Base-by-base conservation (phyloP, 1,140 invertebrate genomes). In the Drosophila sechellia region DNA sequence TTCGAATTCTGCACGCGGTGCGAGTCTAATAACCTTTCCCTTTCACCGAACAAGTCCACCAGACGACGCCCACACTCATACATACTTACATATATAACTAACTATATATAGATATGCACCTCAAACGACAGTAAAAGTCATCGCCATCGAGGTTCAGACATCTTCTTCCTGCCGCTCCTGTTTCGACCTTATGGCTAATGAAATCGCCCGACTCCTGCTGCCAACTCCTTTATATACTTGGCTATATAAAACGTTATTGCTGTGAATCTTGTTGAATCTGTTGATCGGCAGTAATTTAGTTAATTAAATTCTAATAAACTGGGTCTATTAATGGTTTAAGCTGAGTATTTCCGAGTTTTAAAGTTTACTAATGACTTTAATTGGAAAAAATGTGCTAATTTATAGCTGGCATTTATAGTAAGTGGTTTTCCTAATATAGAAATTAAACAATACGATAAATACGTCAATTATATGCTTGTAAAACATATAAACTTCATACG, bases 1-100 rank as follows among this genome's bases (percentile, higher is more conserved):
- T 25, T 6, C n/a, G 20, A 39, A 31, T 65, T 45, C 50, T 66
- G 61, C 35, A 46, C 17, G 3, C 49, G 55, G 63, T 54, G 45
- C 56, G 77, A 83, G 83, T 86, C 79, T 86, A 86, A 87, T 86
- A 86, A 83, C 84, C 83, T 86, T 81, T 87, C 79, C 78, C 83
- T 79, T 87, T 79, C 83, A 63, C 70, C 45, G 75, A 56, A 49
- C 79, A 73, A 37, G 34, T 42, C 27, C 48, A 31, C 43, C 78
- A 81, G 68, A 81, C 76, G 65, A 77, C 59, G 79, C 74, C 50
- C 61, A 39, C 57, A 45, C 37, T 17, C 31, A 69, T 22, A 22
- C 20, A 34, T 22, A 22, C n/a, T 25, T 39, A 55, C 27, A 69
- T 27, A 55, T 17, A 31, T 31, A 61, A 6, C 20, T 0, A 4